Percentiles rank a stretch among this genome's conserved stretches.
These are phyloP conservation scores for Hippasteria phrygiana DNA, from an alignment of 53 echinoderm and acorn worm genomes.

Conservation along the genomic window DNA sequence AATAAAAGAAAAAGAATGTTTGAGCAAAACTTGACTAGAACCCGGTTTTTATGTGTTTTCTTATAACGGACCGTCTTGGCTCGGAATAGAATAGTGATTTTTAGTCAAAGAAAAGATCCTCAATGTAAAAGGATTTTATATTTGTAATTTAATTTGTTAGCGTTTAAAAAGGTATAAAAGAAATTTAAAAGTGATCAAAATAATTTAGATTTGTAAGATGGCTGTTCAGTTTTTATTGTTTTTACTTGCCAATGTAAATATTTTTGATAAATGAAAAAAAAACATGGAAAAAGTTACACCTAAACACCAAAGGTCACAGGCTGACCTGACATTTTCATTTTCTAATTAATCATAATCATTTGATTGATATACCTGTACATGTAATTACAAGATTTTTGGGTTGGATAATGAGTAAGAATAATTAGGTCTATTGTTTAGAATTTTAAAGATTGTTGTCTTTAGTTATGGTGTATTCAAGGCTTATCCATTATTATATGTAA, in stretches of 20 bases:
- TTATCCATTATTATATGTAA: neutral
- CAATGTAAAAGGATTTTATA: neutral
- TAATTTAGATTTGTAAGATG: neutral
- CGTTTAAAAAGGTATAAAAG: neutral
- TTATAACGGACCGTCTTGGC: neutral
- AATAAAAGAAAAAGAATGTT: neutral
- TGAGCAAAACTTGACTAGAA: neutral
- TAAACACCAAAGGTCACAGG: constrained; percentile 7
- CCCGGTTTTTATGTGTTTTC: neutral
- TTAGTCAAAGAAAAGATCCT: neutral
- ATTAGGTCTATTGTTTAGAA: constrained; percentile 22
- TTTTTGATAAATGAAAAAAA: neutral
- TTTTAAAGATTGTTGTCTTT: constrained; percentile 4
- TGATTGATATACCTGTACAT: neutral
- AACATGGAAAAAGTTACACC: neutral
- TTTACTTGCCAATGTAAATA: constrained; percentile 45
- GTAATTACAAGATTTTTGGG: constrained; percentile 14
- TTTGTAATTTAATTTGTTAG: neutral
- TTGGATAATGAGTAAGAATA: neutral
- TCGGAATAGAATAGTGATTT: neutral
- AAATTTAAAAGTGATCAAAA: neutral
- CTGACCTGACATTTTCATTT: neutral
- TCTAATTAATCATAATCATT: neutral
- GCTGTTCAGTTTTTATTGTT: neutral
- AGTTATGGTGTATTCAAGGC: constrained; percentile 14